These are phyloP conservation scores for Meganola albula DNA, from an alignment of 2,888 invertebrate species.

Conservation along the genomic window DNA sequence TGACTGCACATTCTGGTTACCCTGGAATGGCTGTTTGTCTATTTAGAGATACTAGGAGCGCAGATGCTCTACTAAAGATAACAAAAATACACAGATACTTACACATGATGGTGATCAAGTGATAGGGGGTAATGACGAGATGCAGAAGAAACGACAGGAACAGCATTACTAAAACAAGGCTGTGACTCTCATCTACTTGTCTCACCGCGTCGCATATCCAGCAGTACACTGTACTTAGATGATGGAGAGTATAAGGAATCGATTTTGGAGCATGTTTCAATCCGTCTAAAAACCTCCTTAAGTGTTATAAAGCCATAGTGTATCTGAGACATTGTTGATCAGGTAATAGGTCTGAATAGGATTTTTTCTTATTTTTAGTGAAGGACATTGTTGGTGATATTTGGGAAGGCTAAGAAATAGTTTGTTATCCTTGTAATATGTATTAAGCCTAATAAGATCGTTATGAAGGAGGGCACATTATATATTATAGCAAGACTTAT, in stretches of 20 bases:
- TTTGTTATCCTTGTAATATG: too few species aligned
- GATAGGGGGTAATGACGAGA: slow-evolving; percentile 69
- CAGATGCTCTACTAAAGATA: neutral
- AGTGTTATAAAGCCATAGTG: slow-evolving; percentile 12
- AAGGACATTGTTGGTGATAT: too few species aligned
- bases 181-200: slow-evolving; percentile 52
- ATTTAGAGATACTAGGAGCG: too few species aligned
- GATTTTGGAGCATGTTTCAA: slow-evolving; percentile 1
- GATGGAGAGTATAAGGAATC: slow-evolving; percentile 32
- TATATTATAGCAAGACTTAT: too few species aligned
- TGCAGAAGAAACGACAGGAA: slow-evolving; percentile 63
- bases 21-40: too few species aligned
- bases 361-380: too few species aligned
- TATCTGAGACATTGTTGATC: slow-evolving; percentile 17
- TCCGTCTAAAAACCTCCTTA: slow-evolving; percentile 10
- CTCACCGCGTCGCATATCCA: slow-evolving; percentile 53
- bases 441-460: too few species aligned
- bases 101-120: slow-evolving; percentile 53
- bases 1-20: too few species aligned
- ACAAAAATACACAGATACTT: slow-evolving; percentile 11
- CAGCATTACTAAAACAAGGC: slow-evolving; percentile 46
- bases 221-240: slow-evolving; percentile 50
- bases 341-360: too few species aligned
- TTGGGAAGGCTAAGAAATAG: too few species aligned
- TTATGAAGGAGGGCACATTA: too few species aligned